Percentiles rank a stretch among this genome's conserved stretches.
Conservation (phyloP, 1,140 invertebrate species). For the Oedothorax gibbosus region DNA sequence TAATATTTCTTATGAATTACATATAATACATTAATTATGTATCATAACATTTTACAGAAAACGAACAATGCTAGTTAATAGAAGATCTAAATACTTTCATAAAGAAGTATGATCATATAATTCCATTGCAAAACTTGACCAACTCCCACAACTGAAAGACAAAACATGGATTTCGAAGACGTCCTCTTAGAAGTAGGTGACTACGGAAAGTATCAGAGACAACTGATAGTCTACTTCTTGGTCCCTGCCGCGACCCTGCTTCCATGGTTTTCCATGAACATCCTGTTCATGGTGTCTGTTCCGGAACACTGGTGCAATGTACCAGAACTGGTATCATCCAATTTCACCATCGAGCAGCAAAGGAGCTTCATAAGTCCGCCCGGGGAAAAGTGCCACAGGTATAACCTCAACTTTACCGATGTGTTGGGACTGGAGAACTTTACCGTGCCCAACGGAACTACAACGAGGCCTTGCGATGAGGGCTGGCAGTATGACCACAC, state of each 20-base stretch:
- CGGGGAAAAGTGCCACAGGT: constrained; percentile 61
- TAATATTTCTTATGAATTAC: too few relatives aligned
- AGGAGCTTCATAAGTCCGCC: constrained; percentile 41
- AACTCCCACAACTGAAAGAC: background rate
- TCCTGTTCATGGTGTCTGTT: constrained; percentile 71
- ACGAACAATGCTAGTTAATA: background rate
- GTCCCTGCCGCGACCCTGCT: constrained; percentile 53
- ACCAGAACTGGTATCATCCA: constrained; percentile 69
- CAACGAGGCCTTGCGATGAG: constrained; percentile 65
- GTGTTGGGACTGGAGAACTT: constrained; percentile 25
- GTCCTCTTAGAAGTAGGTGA: constrained; percentile 74
- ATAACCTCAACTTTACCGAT: constrained; percentile 63
- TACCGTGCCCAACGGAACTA: constrained; percentile 65
- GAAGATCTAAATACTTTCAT: background rate
- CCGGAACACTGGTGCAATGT: constrained; percentile 74
- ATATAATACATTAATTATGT: too few relatives aligned
- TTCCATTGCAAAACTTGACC: background rate
- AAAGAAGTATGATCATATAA: background rate
- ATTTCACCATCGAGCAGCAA: constrained; percentile 68
- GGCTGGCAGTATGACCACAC: constrained; percentile 69
- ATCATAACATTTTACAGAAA: too few relatives aligned
- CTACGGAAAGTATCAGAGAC: constrained; percentile 73
- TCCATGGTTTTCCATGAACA: constrained; percentile 66
- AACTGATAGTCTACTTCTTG: constrained; percentile 57
- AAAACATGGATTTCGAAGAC: constrained; percentile 73